Conservation (phyloP, 2,888 invertebrate genomes). For the Gisinianus flammeolus region DNA sequence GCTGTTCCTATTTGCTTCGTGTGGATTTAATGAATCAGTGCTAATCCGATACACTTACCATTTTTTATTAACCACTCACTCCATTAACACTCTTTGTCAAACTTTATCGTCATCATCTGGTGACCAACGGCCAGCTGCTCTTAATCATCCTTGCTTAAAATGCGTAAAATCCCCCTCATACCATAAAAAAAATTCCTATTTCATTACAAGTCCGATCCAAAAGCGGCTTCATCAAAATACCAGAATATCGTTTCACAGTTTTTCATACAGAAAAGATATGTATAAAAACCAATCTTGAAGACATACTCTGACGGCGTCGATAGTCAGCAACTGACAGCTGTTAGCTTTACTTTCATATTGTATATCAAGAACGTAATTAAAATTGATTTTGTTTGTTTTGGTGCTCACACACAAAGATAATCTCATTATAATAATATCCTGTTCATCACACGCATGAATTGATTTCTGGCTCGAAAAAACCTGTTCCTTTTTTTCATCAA, state of each 20-base stretch:
- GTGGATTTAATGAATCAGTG: background rate
- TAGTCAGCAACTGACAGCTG: background rate
- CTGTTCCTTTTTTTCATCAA: too few relatives aligned
- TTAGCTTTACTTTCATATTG: background rate
- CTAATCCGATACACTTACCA: background rate
- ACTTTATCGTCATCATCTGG: background rate
- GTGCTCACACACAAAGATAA: too few relatives aligned
- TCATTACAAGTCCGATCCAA: too few relatives aligned
- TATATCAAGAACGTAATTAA: background rate
- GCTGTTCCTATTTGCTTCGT: too few relatives aligned
- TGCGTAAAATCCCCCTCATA: background rate
- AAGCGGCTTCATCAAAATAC: too few relatives aligned
- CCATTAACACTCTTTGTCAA: background rate
- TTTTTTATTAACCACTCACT: too few relatives aligned
- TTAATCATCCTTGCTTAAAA: background rate
- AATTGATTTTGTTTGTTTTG: background rate
- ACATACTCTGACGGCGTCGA: background rate
- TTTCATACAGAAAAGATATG: too few relatives aligned
- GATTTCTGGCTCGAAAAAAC: too few relatives aligned
- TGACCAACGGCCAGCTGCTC: background rate
- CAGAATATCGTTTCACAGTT: too few relatives aligned
- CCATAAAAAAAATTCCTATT: too few relatives aligned
- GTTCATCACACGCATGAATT: too few relatives aligned
- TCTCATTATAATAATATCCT: too few relatives aligned
- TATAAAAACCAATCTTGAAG: background rate